Percentiles rank a stretch among this genome's conserved stretches.
phyloP scores from a whole-genome alignment of 1,140 invertebrate genomes.

The Papilio machaon region DNA sequence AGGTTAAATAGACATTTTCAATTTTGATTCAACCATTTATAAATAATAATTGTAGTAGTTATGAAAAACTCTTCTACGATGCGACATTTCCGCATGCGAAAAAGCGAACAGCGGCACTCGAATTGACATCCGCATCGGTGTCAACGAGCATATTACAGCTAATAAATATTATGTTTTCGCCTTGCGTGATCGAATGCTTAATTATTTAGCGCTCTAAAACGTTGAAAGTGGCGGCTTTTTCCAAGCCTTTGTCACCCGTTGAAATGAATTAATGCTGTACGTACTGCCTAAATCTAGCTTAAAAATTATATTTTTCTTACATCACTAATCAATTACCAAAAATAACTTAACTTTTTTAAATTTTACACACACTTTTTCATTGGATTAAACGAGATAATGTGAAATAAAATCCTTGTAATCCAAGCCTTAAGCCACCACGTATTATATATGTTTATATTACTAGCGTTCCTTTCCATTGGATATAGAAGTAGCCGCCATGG shows the following conservation, averaged over 20 bases:
- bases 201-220: slow-evolving; percentile 23
- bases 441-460: background rate
- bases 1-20: too few relatives aligned
- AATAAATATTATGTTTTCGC: slow-evolving; percentile 21
- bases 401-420: background rate
- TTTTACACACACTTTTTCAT: background rate
- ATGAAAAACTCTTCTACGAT: background rate
- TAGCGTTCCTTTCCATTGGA: background rate
- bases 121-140: background rate
- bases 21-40: too few relatives aligned
- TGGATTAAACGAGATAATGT: background rate
- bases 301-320: too few relatives aligned
- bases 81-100: background rate
- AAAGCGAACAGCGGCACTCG: background rate
- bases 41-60: background rate
- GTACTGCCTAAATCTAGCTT: background rate
- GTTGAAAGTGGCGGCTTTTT: background rate
- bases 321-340: background rate
- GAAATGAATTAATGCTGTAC: background rate
- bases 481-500: slow-evolving; percentile 15
- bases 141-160: slow-evolving; percentile 2
- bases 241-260: background rate
- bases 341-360: background rate
- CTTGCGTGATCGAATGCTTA: background rate
- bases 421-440: background rate